Conservation (phyloP, 2,888 invertebrate genomes). For the Diachrysia chrysitis region DNA sequence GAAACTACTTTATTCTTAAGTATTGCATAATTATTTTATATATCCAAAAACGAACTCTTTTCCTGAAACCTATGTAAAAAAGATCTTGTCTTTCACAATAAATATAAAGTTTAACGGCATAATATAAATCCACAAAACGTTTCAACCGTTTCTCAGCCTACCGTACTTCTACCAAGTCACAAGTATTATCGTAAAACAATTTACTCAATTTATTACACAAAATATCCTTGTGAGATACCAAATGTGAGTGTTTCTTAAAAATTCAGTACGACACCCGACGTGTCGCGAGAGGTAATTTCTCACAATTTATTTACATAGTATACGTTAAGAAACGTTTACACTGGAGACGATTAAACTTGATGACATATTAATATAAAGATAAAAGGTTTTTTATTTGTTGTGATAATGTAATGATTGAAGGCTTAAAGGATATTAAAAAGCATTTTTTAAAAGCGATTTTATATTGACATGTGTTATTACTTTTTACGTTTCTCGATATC, state of each 20-base stretch:
- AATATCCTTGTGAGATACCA: constrained; percentile 26
- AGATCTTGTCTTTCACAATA: constrained; percentile 2
- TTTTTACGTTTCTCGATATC: too few species aligned
- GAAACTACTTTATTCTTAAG: too few species aligned
- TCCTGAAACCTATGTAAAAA: neutral
- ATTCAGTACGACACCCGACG: constrained; percentile 55
- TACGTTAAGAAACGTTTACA: constrained; percentile 62
- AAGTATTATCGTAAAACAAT: constrained; percentile 66
- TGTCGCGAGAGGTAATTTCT: constrained; percentile 75
- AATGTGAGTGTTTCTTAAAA: constrained; percentile 43
- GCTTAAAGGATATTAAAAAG: neutral
- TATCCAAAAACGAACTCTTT: too few species aligned
- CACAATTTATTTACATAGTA: constrained; percentile 83
- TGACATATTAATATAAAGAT: constrained; percentile 5
- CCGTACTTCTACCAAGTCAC: constrained; percentile 5
- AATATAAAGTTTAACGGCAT: neutral
- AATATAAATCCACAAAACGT: constrained; percentile 24
- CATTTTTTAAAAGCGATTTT: too few species aligned
- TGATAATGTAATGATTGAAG: neutral
- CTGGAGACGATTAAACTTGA: constrained; percentile 37
- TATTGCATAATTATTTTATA: too few species aligned
- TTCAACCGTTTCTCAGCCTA: constrained; percentile 14
- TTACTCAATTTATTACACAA: constrained; percentile 59
- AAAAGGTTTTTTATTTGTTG: neutral
- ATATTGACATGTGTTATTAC: too few species aligned